Conservation (phyloP, 2,113 vertebrate species). For the Nycticorax nycticorax region DNA sequence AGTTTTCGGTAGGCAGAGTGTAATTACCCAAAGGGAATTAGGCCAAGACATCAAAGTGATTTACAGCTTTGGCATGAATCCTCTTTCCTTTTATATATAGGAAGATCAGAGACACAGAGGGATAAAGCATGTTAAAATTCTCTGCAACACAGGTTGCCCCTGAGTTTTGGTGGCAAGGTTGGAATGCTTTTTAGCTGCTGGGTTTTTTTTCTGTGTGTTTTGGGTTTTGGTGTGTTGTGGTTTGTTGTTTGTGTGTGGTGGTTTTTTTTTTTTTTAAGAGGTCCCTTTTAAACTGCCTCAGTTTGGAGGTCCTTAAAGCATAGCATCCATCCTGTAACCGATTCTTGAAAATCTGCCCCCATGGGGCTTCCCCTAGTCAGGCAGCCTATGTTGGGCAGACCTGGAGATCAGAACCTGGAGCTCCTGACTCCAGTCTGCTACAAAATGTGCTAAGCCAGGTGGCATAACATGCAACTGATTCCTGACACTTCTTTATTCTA, state of each 20-base stretch:
- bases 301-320: accelerated
- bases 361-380: not conserved
- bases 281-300: not conserved
- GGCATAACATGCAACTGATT: not conserved
- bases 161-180: slow-evolving; percentile 25
- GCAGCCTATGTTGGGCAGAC: not conserved
- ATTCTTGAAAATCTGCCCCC: not conserved
- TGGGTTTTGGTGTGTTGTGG: not conserved
- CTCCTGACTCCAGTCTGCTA: not conserved
- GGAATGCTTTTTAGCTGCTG: slow-evolving; percentile 12
- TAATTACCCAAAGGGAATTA: slow-evolving; percentile 59
- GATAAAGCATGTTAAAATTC: slow-evolving; percentile 17
- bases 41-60: slow-evolving; percentile 60
- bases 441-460: not conserved
- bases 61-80: slow-evolving; percentile 45
- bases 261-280: not conserved
- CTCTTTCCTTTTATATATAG: slow-evolving; percentile 21
- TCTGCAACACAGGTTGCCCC: slow-evolving; percentile 24
- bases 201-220: not conserved
- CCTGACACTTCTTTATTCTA: not conserved
- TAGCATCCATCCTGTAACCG: not conserved
- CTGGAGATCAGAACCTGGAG: not conserved
- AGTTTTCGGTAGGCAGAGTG: slow-evolving; percentile 7
- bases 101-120: slow-evolving; percentile 32
- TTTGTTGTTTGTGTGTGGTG: not conserved